Percentiles rank a stretch among this genome's conserved stretches.
phyloP scores from a whole-genome alignment of 2,113 vertebrate genomes.

The Atractosteus spatula region DNA sequence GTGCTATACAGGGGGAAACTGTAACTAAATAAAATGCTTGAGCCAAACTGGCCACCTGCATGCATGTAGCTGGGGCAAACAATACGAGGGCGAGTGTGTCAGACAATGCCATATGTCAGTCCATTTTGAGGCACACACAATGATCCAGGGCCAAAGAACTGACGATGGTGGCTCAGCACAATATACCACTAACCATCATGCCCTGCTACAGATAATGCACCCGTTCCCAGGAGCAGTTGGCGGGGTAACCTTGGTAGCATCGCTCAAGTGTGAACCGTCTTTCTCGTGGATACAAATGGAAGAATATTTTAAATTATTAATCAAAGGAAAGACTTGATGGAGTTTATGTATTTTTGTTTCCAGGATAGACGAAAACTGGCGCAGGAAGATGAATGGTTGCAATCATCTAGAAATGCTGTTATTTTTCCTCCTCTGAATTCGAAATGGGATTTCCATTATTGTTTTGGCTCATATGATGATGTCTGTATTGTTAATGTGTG shows the following conservation, averaged over 20 bases:
- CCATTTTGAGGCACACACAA: constrained; percentile 62
- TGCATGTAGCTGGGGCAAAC: constrained; percentile 66
- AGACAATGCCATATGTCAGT: constrained; percentile 74
- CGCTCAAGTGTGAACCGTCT: constrained; percentile 68
- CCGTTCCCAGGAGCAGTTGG: constrained; percentile 66
- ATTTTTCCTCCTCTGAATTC: neutral
- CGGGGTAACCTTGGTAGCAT: constrained; percentile 78
- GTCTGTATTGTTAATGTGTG: neutral
- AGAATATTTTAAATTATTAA: constrained; percentile 46
- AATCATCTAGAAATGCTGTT: neutral
- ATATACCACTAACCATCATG: constrained; percentile 76
- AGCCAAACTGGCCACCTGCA: too few relatives aligned
- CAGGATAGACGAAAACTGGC: too few relatives aligned
- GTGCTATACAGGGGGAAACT: constrained; percentile 68
- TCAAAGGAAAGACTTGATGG: constrained; percentile 40
- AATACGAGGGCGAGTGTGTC: constrained; percentile 68
- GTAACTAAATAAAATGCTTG: constrained; percentile 53
- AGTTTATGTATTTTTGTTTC: constrained; percentile 16
- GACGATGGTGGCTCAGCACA: constrained; percentile 75
- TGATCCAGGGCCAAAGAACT: constrained; percentile 69
- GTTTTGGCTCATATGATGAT: neutral
- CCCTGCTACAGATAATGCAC: constrained; percentile 74
- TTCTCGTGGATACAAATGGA: constrained; percentile 48
- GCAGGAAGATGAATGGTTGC: too few relatives aligned
- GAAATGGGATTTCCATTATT: neutral